Conservation (phyloP, 1,140 invertebrate genomes). For the Anthonomus grandis region DNA sequence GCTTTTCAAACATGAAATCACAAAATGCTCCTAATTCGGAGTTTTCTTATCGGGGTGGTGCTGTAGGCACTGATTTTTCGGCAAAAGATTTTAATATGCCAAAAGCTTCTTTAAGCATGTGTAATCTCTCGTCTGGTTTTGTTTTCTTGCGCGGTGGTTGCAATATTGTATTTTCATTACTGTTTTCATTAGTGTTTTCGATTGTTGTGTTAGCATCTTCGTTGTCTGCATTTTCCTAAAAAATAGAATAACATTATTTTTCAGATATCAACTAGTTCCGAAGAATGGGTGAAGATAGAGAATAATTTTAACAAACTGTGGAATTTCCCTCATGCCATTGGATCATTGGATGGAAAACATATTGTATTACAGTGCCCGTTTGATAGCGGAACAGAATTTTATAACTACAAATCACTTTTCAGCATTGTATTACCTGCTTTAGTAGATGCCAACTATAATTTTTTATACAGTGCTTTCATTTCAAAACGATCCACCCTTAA, state of each 20-base stretch:
- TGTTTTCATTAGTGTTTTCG: too few relatives aligned
- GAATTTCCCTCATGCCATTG: conserved; percentile 41
- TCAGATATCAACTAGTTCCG: conserved; percentile 16
- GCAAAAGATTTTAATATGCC: conserved; percentile 4
- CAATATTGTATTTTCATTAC: conserved; percentile 4
- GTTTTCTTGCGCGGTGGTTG: too few relatives aligned
- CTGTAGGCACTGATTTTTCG: conserved; percentile 2
- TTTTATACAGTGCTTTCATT: too few relatives aligned
- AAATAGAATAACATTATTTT: background rate
- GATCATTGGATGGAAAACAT: background rate
- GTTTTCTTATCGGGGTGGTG: too few relatives aligned
- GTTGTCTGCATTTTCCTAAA: conserved; percentile 1
- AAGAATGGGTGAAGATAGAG: conserved; percentile 34
- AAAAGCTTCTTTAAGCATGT: too few relatives aligned
- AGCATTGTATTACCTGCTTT: too few relatives aligned
- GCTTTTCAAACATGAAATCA: too few relatives aligned
- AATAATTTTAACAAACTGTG: conserved; percentile 33
- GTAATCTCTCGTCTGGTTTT: too few relatives aligned
- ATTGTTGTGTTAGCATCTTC: conserved; percentile 7
- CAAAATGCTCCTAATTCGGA: too few relatives aligned
- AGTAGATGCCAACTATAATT: background rate
- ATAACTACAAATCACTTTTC: too few relatives aligned
- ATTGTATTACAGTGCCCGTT: too few relatives aligned
- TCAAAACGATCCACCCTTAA: too few relatives aligned
- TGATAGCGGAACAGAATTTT: background rate